These are phyloP conservation scores for Drosophila mercatorum DNA, from an alignment of 2,888 invertebrate species.

Conservation along the genomic window DNA sequence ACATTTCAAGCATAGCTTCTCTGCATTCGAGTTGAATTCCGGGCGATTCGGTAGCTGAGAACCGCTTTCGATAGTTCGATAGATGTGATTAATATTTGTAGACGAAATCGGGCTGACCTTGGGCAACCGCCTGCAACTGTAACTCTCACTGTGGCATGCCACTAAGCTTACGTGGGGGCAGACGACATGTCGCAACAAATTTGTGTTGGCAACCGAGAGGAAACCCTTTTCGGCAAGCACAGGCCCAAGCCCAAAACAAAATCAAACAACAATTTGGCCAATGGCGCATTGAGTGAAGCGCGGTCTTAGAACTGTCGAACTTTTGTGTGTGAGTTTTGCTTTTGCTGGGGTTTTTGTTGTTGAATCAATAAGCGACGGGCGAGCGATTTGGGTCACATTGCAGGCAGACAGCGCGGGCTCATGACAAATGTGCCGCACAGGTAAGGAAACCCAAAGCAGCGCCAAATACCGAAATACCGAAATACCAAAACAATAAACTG, in stretches of 20 bases:
- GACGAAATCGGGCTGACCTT: slow-evolving; percentile 55
- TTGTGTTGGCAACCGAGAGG: slow-evolving; percentile 36
- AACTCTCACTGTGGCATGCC: slow-evolving; percentile 21
- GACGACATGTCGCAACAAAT: slow-evolving; percentile 29
- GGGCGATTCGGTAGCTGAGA: not conserved
- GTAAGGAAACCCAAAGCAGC: slow-evolving; percentile 78
- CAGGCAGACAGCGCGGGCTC: slow-evolving; percentile 76
- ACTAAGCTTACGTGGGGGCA: not conserved
- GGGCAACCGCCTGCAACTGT: slow-evolving; percentile 15
- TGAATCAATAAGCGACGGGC: slow-evolving; percentile 84
- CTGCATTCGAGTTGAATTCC: not conserved
- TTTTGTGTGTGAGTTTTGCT: slow-evolving; percentile 45
- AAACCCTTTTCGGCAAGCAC: slow-evolving; percentile 52
- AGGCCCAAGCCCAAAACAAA: slow-evolving; percentile 40
- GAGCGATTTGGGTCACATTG: slow-evolving; percentile 83
- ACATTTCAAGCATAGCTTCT: too few relatives aligned
- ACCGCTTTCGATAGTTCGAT: slow-evolving; percentile 4
- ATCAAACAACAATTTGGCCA: slow-evolving; percentile 70
- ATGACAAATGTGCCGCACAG: slow-evolving; percentile 81
- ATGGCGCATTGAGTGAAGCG: slow-evolving; percentile 47
- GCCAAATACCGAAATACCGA: slow-evolving; percentile 29
- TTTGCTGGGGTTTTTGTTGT: slow-evolving; percentile 65
- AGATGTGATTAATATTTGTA: slow-evolving; percentile 26
- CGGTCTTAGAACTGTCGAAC: slow-evolving; percentile 70
- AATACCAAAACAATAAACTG: slow-evolving; percentile 75